These are phyloP conservation scores for Tachina grossa DNA, from an alignment of 2,888 invertebrate genomes.

Conservation along the genomic window DNA sequence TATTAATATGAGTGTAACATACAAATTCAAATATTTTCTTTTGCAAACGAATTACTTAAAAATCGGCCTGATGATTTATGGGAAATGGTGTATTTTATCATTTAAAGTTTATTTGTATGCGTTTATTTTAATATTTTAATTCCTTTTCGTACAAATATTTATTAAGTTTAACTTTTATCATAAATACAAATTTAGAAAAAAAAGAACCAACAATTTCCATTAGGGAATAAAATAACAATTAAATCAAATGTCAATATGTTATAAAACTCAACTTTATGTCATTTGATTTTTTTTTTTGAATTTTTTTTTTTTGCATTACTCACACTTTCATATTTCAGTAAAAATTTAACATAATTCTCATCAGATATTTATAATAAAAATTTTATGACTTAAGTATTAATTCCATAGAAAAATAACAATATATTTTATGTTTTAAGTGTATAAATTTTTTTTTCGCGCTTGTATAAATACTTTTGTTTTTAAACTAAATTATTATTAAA, in stretches of 20 bases:
- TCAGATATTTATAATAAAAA: constrained; percentile 20
- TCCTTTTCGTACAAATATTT: background rate
- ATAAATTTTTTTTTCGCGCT: background rate
- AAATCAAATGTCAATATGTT: constrained; percentile 6
- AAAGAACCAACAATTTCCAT: background rate
- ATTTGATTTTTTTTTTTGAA: background rate
- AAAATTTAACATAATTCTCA: constrained; percentile 13
- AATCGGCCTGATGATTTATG: background rate
- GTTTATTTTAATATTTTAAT: background rate
- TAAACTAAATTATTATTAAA: constrained; percentile 29
- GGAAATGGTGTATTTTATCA: constrained; percentile 25
- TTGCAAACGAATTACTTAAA: too few relatives aligned
- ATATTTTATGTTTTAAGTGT: constrained; percentile 35
- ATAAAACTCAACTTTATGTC: background rate
- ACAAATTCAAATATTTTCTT: too few relatives aligned
- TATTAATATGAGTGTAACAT: too few relatives aligned
- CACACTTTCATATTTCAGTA: background rate
- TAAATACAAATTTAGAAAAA: background rate
- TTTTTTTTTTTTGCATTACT: background rate
- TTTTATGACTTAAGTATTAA: constrained; percentile 49
- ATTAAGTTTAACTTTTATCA: background rate
- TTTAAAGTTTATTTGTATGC: background rate
- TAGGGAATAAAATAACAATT: background rate
- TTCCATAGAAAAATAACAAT: constrained; percentile 67
- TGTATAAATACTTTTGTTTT: constrained; percentile 37